Evolutionary conservation across 2,888 invertebrate genomes (phyloP).

Genomic region (Dolichomitus sp.): DNA sequence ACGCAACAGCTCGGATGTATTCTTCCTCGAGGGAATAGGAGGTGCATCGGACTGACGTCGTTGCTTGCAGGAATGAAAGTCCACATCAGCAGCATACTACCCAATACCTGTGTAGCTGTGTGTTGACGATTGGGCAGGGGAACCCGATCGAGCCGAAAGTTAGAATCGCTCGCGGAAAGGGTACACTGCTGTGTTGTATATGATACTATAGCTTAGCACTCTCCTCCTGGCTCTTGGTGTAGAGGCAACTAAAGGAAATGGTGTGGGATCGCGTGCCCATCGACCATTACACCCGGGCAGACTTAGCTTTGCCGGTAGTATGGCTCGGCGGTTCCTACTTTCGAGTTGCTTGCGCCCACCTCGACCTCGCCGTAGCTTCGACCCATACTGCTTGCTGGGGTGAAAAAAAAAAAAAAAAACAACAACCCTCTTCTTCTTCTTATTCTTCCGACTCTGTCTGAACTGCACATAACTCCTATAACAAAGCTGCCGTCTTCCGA

Average conservation of each 20-base stretch:
- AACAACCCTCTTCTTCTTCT: slow-evolving; percentile 36
- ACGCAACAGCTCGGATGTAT: slow-evolving; percentile 77
- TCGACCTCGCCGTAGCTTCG: slow-evolving; percentile 61
- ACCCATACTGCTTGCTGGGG: slow-evolving; percentile 38
- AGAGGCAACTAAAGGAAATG: slow-evolving; percentile 53
- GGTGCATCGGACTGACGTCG: slow-evolving; percentile 62
- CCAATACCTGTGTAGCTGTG: slow-evolving; percentile 43
- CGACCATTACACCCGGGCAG: slow-evolving; percentile 83
- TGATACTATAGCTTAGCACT: slow-evolving; percentile 34
- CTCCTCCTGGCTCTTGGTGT: background rate
- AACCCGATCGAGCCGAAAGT: slow-evolving; percentile 72
- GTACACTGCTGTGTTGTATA: slow-evolving; percentile 28
- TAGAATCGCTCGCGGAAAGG: slow-evolving; percentile 76
- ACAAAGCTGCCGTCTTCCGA: slow-evolving; percentile 67
- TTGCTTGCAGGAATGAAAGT: slow-evolving; percentile 66
- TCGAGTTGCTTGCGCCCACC: slow-evolving; percentile 77
- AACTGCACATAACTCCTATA: slow-evolving; percentile 61
- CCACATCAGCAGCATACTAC: slow-evolving; percentile 20
- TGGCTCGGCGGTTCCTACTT: slow-evolving; percentile 81
- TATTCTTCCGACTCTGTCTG: slow-evolving; percentile 36
- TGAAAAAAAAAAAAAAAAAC: slow-evolving; percentile 9
- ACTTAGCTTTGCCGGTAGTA: slow-evolving; percentile 80
- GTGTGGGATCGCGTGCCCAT: slow-evolving; percentile 84
- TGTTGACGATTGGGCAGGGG: slow-evolving; percentile 63
- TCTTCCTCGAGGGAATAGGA: slow-evolving; percentile 67